phyloP scores from a whole-genome alignment of 2,113 vertebrate species.

The Tenrec ecaudatus region DNA sequence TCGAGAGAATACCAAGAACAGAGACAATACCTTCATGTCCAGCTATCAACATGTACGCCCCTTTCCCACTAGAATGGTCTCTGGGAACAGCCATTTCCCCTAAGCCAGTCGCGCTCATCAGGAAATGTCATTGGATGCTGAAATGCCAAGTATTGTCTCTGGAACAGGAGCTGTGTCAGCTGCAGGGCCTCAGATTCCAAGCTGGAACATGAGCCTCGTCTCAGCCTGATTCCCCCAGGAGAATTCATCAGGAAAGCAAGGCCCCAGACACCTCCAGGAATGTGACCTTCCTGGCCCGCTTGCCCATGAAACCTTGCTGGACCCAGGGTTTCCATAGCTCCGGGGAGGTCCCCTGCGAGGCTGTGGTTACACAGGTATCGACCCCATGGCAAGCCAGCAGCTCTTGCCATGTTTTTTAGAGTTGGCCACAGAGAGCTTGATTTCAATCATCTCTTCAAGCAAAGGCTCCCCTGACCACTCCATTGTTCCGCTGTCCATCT shows the following conservation, averaged over 20 bases:
- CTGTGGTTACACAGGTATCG: not conserved
- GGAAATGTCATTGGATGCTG: conserved; percentile 49
- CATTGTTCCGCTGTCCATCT: not conserved
- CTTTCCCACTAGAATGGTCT: not conserved
- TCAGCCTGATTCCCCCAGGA: not conserved
- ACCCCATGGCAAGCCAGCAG: too few species aligned
- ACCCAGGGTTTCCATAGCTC: not conserved
- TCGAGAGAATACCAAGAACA: not conserved
- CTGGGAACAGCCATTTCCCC: conserved; percentile 49
- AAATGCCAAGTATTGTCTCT: not conserved
- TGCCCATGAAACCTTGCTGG: not conserved
- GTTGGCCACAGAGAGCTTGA: not conserved
- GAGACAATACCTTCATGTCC: not conserved
- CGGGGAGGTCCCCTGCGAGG: not conserved
- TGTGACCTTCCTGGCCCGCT: not conserved
- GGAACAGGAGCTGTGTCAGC: conserved; percentile 2
- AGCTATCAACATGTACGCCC: not conserved
- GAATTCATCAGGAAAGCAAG: not conserved
- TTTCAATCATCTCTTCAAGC: not conserved
- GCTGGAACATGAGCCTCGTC: not conserved
- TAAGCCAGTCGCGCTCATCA: not conserved
- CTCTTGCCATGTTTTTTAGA: not conserved
- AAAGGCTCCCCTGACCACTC: not conserved
- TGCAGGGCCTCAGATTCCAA: not conserved
- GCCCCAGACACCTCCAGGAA: not conserved